These are phyloP conservation scores for Cerastis rubricosa DNA, from an alignment of 2,888 invertebrate genomes.

Conservation along the genomic window DNA sequence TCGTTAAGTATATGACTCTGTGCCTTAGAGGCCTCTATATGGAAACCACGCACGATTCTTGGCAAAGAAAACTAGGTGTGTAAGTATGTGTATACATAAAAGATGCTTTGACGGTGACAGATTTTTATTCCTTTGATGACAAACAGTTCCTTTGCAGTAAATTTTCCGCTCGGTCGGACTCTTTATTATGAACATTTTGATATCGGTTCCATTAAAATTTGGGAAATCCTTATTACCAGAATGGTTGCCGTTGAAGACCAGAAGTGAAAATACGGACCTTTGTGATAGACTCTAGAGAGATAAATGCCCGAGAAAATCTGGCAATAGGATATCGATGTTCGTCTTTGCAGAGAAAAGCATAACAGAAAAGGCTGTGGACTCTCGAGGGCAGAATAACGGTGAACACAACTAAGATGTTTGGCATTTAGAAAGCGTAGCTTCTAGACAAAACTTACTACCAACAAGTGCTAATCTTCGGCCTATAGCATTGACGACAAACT, in stretches of 20 bases:
- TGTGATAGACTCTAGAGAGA: background rate
- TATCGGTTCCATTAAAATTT: background rate
- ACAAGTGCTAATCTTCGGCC: constrained; percentile 50
- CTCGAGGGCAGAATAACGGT: background rate
- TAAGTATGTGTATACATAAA: constrained; percentile 2
- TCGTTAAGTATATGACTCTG: constrained; percentile 24
- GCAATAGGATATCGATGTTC: background rate
- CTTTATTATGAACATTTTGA: background rate
- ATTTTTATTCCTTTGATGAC: constrained; percentile 31
- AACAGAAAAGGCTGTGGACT: background rate
- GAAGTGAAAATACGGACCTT: background rate
- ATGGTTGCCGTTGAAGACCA: background rate
- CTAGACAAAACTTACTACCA: constrained; percentile 23
- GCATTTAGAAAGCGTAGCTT: background rate
- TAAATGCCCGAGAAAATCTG: background rate
- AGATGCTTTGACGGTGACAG: background rate
- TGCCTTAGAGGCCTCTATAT: constrained; percentile 24
- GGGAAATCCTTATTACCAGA: background rate
- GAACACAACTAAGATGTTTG: background rate
- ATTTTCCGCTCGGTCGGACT: background rate
- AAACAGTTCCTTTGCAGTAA: constrained; percentile 14
- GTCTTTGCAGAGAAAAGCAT: background rate
- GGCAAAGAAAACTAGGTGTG: constrained; percentile 28
- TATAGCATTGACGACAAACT: constrained; percentile 60
- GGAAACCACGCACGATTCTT: constrained; percentile 21